These are phyloP conservation scores for Tridacna gigas DNA, from an alignment of 2,888 invertebrate species.

Conservation along the genomic window DNA sequence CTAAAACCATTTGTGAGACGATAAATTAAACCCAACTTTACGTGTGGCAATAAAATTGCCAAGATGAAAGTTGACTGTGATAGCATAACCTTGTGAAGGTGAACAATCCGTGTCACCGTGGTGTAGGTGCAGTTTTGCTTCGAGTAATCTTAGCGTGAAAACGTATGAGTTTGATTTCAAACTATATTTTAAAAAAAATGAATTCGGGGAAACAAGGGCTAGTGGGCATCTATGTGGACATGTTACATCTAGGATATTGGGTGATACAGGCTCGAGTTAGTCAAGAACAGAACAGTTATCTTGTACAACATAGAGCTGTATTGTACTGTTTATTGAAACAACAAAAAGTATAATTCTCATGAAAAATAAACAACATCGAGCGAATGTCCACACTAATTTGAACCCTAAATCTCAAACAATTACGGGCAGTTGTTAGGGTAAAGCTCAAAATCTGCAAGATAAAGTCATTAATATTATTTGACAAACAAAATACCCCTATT, in stretches of 20 bases:
- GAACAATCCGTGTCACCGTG: neutral
- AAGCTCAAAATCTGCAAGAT: conserved; percentile 29
- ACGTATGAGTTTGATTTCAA: neutral
- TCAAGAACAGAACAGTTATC: conserved; percentile 9
- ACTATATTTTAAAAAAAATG: neutral
- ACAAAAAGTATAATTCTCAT: neutral
- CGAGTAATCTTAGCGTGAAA: conserved; percentile 6
- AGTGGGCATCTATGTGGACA: neutral
- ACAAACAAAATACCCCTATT: neutral
- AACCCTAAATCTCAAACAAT: neutral
- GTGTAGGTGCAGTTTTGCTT: conserved; percentile 7
- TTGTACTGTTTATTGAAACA: conserved; percentile 12
- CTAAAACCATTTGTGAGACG: conserved; percentile 1
- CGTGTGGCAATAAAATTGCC: neutral
- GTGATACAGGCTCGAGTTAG: conserved; percentile 15
- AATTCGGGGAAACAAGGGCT: neutral
- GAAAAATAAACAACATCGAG: conserved; percentile 21
- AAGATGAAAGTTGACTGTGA: neutral
- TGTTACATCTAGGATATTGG: conserved; percentile 9
- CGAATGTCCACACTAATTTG: conserved; percentile 14
- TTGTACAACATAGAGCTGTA: conserved; percentile 20
- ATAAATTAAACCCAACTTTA: conserved; percentile 2
- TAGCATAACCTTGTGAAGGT: neutral
- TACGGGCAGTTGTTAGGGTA: conserved; percentile 1
- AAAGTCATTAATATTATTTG: conserved; percentile 9